Conservation (phyloP, 2,888 invertebrate genomes). For the Epistrophe grossulariae region DNA sequence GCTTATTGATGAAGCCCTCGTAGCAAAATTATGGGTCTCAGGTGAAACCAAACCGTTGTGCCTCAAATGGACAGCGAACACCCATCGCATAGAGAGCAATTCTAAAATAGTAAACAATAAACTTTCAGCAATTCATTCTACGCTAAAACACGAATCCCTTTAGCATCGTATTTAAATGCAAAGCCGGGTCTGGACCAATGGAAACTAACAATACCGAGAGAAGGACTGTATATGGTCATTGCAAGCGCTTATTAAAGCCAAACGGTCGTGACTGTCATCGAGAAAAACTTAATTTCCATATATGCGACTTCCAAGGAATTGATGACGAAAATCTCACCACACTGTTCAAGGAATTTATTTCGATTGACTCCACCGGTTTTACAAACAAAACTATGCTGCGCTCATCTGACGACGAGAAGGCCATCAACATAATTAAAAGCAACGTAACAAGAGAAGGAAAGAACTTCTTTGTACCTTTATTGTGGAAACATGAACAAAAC, state of each 20-base stretch:
- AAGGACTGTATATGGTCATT: neutral
- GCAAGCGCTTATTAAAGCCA: no score
- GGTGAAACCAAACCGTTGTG: neutral
- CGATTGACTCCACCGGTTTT: no score
- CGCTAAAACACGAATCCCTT: neutral
- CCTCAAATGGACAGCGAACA: neutral
- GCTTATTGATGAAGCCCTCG: neutral
- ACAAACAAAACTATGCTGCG: neutral
- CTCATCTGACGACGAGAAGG: neutral
- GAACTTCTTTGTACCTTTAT: neutral
- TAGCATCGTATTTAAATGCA: neutral
- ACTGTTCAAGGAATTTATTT: no score
- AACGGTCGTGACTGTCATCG: neutral
- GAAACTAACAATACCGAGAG: constrained; percentile 6
- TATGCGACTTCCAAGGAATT: no score
- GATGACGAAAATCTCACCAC: no score
- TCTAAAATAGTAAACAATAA: neutral
- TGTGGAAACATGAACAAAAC: neutral
- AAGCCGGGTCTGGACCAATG: neutral
- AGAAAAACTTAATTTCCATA: constrained; percentile 1
- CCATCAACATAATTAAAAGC: neutral
- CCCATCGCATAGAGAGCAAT: neutral
- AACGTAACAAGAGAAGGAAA: neutral
- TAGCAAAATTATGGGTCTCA: neutral
- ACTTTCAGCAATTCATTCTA: neutral